Evolutionary conservation across 2,797 vertebrate genomes (phyloP).

Genomic region (Enoplosus armatus): DNA sequence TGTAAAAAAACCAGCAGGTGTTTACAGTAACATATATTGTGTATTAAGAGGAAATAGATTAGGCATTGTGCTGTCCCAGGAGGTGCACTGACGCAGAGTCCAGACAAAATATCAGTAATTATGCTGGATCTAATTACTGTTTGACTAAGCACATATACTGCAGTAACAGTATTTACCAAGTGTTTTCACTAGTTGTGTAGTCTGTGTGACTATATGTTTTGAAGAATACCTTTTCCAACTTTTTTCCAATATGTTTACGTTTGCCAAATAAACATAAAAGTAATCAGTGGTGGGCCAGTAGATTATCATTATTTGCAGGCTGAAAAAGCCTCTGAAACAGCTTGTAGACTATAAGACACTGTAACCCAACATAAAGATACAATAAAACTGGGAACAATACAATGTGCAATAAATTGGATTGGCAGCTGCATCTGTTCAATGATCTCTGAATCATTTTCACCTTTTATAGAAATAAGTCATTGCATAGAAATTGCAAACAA

Average conservation of each 20-base stretch:
- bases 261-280: not conserved
- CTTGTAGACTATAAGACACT: not conserved
- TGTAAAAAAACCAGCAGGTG: slow-evolving; percentile 4
- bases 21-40: not conserved
- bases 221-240: not conserved
- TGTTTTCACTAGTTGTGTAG: slow-evolving; percentile 14
- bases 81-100: slow-evolving; percentile 26
- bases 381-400: not conserved
- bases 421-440: not conserved
- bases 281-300: not conserved
- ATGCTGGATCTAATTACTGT: slow-evolving; percentile 32
- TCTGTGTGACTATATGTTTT: slow-evolving; percentile 11
- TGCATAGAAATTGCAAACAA: not conserved
- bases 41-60: not conserved
- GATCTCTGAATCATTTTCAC: not conserved
- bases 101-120: slow-evolving; percentile 31
- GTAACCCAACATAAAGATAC: not conserved
- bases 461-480: not conserved
- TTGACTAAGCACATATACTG: not conserved
- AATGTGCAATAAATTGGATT: not conserved
- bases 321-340: not conserved
- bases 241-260: not conserved
- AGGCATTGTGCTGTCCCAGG: no score
- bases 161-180: slow-evolving; percentile 29
- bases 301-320: not conserved